These are phyloP conservation scores for Seriola aureovittata DNA, from an alignment of 2,113 vertebrate genomes.

Conservation along the genomic window DNA sequence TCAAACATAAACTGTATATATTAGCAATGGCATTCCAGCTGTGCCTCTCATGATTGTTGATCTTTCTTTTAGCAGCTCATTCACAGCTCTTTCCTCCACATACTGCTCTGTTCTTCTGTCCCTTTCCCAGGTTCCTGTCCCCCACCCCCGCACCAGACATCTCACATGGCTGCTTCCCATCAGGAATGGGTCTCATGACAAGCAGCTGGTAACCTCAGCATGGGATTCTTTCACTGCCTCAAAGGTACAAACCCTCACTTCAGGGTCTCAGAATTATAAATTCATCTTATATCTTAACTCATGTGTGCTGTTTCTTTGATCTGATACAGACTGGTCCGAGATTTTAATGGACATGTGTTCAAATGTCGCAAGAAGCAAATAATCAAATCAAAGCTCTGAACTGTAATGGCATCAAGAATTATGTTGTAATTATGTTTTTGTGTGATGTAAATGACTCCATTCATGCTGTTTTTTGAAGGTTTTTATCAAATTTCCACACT, in stretches of 20 bases:
- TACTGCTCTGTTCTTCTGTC: background rate
- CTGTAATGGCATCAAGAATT: background rate
- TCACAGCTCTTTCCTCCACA: background rate
- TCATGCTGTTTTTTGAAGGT: background rate
- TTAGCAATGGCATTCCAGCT: background rate
- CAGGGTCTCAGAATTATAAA: background rate
- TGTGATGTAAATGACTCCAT: background rate
- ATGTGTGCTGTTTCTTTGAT: background rate
- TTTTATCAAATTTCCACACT: background rate
- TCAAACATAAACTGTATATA: background rate
- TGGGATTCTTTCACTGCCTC: constrained; percentile 10
- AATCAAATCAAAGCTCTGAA: background rate
- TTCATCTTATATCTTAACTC: background rate
- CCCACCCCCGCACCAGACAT: constrained; percentile 43
- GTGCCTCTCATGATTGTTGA: background rate
- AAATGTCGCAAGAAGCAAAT: background rate
- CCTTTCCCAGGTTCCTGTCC: constrained; percentile 8
- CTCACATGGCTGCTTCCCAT: constrained; percentile 71
- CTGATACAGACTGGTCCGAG: background rate
- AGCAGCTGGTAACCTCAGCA: constrained; percentile 70
- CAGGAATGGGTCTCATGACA: constrained; percentile 73
- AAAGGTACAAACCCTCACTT: constrained; percentile 4
- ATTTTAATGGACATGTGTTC: background rate
- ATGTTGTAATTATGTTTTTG: background rate
- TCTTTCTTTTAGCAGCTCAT: constrained; percentile 6